phyloP scores from a whole-genome alignment of 2,888 invertebrate genomes.

The Amaurobius ferox region DNA sequence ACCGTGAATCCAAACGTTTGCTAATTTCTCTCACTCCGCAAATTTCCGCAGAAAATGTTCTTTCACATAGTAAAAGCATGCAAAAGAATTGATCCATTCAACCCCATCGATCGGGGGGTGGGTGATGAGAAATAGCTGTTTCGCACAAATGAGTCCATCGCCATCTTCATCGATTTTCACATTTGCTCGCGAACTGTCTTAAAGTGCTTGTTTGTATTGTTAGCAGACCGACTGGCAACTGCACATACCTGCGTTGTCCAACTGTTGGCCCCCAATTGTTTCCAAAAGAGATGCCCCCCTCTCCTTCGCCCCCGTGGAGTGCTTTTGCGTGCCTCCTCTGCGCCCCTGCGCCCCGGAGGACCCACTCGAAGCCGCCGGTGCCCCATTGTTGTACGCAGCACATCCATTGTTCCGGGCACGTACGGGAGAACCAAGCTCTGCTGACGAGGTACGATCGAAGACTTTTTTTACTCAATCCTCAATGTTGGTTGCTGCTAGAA shows the following conservation, averaged over 20 bases:
- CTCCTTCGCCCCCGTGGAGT: conserved; percentile 20
- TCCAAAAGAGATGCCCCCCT: conserved; percentile 35
- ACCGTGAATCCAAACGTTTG: too few relatives aligned
- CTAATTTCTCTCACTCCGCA: too few relatives aligned
- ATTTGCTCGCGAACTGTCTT: conserved; percentile 1
- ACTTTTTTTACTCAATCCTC: conserved; percentile 16
- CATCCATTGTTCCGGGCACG: conserved; percentile 54
- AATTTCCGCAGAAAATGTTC: too few relatives aligned
- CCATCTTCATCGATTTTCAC: conserved; percentile 55
- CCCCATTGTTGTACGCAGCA: conserved; percentile 49
- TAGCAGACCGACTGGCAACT: conserved; percentile 6
- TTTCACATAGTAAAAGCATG: too few relatives aligned
- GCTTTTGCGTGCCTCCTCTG: conserved; percentile 45
- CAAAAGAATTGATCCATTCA: neutral
- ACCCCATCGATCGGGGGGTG: neutral
- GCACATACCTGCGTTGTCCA: conserved; percentile 22
- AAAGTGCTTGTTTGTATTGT: conserved; percentile 68
- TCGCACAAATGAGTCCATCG: neutral
- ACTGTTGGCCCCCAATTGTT: conserved; percentile 69
- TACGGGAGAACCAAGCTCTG: conserved; percentile 20
- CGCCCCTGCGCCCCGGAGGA: conserved; percentile 27
- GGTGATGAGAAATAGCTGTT: neutral
- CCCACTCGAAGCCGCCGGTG: conserved; percentile 31
- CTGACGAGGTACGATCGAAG: conserved; percentile 40
- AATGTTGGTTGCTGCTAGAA: conserved; percentile 1